phyloP scores from a whole-genome alignment of 1,140 invertebrate species.

The Lamellibrachia luymesi region DNA sequence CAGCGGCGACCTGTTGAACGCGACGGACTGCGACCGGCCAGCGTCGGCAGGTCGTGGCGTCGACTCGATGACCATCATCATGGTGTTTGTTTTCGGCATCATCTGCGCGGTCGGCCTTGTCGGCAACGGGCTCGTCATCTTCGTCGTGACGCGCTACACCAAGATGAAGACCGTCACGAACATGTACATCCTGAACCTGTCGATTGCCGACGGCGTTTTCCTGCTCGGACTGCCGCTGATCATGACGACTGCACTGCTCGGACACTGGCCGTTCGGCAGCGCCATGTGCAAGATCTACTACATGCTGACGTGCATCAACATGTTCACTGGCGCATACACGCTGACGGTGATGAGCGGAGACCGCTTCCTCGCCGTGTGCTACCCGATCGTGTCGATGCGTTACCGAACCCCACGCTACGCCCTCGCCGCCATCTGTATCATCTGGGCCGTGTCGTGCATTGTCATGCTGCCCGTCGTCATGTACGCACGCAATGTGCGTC shows the following conservation, averaged over 20 bases:
- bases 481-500: slow-evolving; percentile 32
- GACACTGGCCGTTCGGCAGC: slow-evolving; percentile 86
- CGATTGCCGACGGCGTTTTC: slow-evolving; percentile 94
- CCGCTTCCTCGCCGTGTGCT: slow-evolving; percentile 93
- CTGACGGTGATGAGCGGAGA: slow-evolving; percentile 94
- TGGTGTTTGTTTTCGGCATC: slow-evolving; percentile 57
- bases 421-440: slow-evolving; percentile 19
- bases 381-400: slow-evolving; percentile 84
- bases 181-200: slow-evolving; percentile 93
- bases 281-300: slow-evolving; percentile 83
- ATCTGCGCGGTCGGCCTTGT: slow-evolving; percentile 86
- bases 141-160: slow-evolving; percentile 72
- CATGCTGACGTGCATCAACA: slow-evolving; percentile 91
- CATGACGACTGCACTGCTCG: slow-evolving; percentile 79
- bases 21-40: background rate
- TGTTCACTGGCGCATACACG: slow-evolving; percentile 91
- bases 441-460: slow-evolving; percentile 15
- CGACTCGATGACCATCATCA: slow-evolving; percentile 8
- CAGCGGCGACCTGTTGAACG: background rate
- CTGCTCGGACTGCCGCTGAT: slow-evolving; percentile 90
- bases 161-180: slow-evolving; percentile 98
- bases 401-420: slow-evolving; percentile 37
- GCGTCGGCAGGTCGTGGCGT: background rate
- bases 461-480: slow-evolving; percentile 28
- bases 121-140: slow-evolving; percentile 92